Conservation (phyloP, 2,888 invertebrate genomes). For the Cephonodes hylas region DNA sequence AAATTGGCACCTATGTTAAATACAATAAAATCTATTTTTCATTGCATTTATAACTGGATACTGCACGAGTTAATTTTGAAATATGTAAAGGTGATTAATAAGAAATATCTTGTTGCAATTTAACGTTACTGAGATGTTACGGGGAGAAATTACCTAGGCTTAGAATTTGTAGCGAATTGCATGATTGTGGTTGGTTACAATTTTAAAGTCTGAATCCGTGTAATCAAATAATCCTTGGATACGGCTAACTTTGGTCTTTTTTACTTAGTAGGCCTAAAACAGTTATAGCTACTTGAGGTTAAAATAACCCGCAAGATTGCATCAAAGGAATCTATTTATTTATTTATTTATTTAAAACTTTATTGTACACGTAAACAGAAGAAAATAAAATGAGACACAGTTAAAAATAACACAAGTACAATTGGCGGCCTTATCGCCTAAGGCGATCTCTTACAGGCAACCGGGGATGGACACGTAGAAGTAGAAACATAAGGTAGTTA, state of each 20-base stretch:
- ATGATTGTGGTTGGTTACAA: not conserved
- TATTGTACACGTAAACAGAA: no score
- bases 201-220: not conserved
- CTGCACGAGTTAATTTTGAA: conserved; percentile 10
- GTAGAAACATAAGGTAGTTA: no score
- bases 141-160: not conserved
- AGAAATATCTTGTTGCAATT: not conserved
- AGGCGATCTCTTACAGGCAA: no score
- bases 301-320: not conserved
- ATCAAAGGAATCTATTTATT: no score
- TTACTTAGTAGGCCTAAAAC: no score
- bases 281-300: no score
- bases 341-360: no score
- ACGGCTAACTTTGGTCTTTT: not conserved
- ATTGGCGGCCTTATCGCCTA: no score
- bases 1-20: not conserved
- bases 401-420: no score
- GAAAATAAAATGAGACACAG: no score
- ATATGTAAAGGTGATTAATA: conserved; percentile 5
- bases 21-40: not conserved
- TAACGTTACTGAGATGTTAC: not conserved
- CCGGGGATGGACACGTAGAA: no score
- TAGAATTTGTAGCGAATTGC: not conserved
- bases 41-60: not conserved
- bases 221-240: not conserved